These are phyloP conservation scores for Stylophora pistillata DNA, from an alignment of 64 coral and sea anemone species.

Conservation along the genomic window DNA sequence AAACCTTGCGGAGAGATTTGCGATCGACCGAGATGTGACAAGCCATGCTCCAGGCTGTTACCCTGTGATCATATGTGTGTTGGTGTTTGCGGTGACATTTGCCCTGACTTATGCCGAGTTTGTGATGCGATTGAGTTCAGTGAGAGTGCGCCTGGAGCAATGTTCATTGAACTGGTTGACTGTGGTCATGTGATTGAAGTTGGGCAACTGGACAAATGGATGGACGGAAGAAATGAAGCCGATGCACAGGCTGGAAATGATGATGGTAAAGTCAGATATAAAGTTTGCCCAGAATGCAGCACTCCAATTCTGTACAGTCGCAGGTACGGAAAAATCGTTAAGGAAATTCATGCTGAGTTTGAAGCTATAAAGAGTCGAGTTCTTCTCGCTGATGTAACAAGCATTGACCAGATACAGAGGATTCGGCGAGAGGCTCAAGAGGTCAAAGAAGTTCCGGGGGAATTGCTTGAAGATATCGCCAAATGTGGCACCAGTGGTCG, in stretches of 20 bases:
- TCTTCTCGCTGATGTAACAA: background rate
- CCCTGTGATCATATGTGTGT: constrained; percentile 60
- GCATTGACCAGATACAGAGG: background rate
- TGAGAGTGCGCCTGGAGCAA: constrained; percentile 48
- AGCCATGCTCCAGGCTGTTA: constrained; percentile 42
- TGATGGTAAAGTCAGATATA: background rate
- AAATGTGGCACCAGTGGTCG: background rate
- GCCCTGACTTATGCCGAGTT: constrained; percentile 65
- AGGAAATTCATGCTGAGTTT: constrained; percentile 59
- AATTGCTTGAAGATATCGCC: background rate
- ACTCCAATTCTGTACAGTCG: constrained; percentile 48
- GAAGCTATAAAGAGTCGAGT: constrained; percentile 58
- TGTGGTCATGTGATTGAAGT: constrained; percentile 89
- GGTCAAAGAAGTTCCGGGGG: background rate
- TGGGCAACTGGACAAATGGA: constrained; percentile 50
- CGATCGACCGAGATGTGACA: constrained; percentile 28
- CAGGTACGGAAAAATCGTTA: constrained; percentile 70
- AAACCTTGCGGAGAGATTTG: constrained; percentile 40
- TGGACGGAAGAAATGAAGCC: constrained; percentile 22
- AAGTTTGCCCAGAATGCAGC: constrained; percentile 68
- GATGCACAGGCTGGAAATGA: background rate
- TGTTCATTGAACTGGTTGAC: constrained; percentile 77
- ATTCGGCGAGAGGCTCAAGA: background rate
- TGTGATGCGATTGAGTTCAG: constrained; percentile 64
- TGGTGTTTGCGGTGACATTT: constrained; percentile 65